A percentile compares a stretch with the other conserved stretches of the same genome.
Conservation (phyloP, 2,888 invertebrate species). For the Odontothrips loti region DNA sequence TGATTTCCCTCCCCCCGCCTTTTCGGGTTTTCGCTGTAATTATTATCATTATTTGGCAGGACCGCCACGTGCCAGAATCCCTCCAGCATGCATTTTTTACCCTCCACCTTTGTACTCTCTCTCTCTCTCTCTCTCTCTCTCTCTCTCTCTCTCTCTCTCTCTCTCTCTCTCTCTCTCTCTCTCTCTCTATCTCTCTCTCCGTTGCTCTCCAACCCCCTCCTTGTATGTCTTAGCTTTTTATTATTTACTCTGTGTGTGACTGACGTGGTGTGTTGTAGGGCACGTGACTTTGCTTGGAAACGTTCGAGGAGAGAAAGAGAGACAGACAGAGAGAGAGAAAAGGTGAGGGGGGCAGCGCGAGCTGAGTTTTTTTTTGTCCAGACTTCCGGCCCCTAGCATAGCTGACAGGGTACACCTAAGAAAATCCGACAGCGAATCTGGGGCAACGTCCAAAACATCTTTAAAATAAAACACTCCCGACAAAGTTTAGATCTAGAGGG, state of each 20-base stretch:
- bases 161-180: conserved; percentile 5
- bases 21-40: neutral
- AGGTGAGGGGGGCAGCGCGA: no score
- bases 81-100: no score
- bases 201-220: neutral
- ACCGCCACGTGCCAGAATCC: neutral
- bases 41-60: neutral
- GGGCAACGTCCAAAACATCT: no score
- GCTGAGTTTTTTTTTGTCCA: neutral
- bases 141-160: neutral
- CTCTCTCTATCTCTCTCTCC: neutral
- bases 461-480: no score
- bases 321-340: no score
- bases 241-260: neutral
- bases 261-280: neutral
- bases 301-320: neutral
- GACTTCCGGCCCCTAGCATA: neutral
- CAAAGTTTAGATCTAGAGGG: no score
- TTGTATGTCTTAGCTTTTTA: neutral
- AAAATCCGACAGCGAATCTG: no score
- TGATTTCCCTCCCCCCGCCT: neutral
- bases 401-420: neutral
- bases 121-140: neutral
- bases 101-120: neutral
- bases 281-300: conserved; percentile 15